Evolutionary conservation across 2,113 vertebrate species (phyloP), one percentile per base, ranked within the genome.

Genomic region (Xiphorhynchus elegans): DNA sequence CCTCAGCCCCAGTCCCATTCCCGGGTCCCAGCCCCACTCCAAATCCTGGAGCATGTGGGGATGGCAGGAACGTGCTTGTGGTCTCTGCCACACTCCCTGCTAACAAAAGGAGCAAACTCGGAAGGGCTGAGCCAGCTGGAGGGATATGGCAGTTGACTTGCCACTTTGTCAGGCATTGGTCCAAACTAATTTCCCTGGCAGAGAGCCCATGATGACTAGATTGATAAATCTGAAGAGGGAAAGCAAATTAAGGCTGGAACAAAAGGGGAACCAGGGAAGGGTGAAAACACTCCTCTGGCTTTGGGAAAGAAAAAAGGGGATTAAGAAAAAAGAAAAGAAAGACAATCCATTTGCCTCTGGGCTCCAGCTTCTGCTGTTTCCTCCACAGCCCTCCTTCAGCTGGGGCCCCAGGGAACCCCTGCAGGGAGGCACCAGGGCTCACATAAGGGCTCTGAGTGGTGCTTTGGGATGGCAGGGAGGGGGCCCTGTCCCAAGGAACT

Each of bases 161-260:
- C 94, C 97, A 96, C 97, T 97, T 96, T 94, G 95, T 95, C 90
- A 93, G 97, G 97, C 97, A 92, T 29, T 40, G 84, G 72, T 95
- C 97, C 97, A 97, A 96, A 80, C 97, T 96, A 96, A 97, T 97
- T 96, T 97, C 97, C 91, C 96, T 96, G 97, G 97, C 97, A 96
- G 78, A 55, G 62, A 58, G 97, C 96, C 96, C 47, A 74, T 7
- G 96, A 97, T 97, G 97, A 96, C 91, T 95, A 42, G 96, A 94
- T 96, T 97, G 97, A 97, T 97, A 97, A 96, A 97, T 93, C 95
- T 89, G 91, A 95, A 97, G 95, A 96, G 89, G 91, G 96, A 96
- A 96, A 97, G 96, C 96, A 95, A 97, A 97, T 97, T 96, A 96
- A 91, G 40, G 31, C 96, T 87, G 96, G 92, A 96, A 96, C 96